phyloP scores from a whole-genome alignment of 2,113 vertebrate genomes.

The Platichthys flesus region DNA sequence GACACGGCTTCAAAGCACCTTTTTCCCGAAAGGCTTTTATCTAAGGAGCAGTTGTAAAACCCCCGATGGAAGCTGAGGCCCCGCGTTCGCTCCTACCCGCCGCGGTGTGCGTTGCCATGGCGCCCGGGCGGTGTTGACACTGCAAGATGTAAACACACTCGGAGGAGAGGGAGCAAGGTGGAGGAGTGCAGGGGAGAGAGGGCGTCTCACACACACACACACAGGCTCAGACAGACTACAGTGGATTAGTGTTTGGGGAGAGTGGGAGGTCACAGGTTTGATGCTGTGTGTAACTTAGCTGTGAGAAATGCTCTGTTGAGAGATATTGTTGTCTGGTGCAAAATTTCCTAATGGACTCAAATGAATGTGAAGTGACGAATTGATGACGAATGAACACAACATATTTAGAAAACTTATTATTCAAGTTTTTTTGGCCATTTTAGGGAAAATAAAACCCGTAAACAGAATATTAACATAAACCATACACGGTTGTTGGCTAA shows the following conservation, averaged over 20 bases:
- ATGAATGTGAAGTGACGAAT: not conserved
- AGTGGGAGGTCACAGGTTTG: constrained; percentile 31
- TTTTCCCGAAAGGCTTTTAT: constrained; percentile 1
- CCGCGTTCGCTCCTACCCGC: constrained; percentile 4
- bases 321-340: not conserved
- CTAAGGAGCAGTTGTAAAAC: constrained; percentile 53
- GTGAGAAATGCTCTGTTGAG: not conserved
- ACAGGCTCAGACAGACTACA: constrained; percentile 21
- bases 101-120: constrained; percentile 66
- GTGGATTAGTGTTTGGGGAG: constrained; percentile 24
- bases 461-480: not conserved
- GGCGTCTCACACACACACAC: constrained; percentile 33
- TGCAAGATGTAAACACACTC: constrained; percentile 67
- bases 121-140: constrained; percentile 62
- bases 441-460: not conserved
- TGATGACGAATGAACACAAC: no score
- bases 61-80: constrained; percentile 27
- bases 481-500: no score
- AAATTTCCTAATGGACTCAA: not conserved
- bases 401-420: no score
- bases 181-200: constrained; percentile 24
- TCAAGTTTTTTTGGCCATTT: no score
- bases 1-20: constrained; percentile 58
- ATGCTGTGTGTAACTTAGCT: constrained; percentile 11
- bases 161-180: constrained; percentile 44